Evolutionary conservation across 2,888 invertebrate genomes (phyloP).

Genomic region (Sicus ferrugineus): DNA sequence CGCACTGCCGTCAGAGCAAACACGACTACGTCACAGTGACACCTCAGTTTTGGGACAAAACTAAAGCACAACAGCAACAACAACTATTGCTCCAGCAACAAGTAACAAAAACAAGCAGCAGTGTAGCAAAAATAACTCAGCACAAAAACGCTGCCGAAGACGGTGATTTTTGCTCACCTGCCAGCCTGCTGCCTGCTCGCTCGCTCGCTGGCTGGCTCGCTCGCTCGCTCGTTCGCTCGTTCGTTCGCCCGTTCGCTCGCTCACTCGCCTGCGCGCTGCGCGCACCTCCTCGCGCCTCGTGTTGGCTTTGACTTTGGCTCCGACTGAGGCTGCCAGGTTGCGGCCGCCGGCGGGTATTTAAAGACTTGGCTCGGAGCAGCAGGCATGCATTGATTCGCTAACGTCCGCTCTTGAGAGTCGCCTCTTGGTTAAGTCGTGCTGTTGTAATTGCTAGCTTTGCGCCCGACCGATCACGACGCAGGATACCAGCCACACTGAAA

Average conservation of each 20-base stretch:
- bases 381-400: slow-evolving; percentile 76
- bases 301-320: slow-evolving; percentile 32
- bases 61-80: neutral
- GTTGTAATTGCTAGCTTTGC: slow-evolving; percentile 62
- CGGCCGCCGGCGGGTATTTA: slow-evolving; percentile 67
- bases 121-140: slow-evolving; percentile 34
- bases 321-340: slow-evolving; percentile 39
- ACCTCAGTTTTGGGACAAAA: slow-evolving; percentile 21
- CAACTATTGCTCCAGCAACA: slow-evolving; percentile 16
- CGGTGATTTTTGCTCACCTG: slow-evolving; percentile 23
- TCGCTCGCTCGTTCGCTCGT: too few relatives aligned
- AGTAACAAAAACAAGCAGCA: slow-evolving; percentile 11
- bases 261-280: slow-evolving; percentile 22
- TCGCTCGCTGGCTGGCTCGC: slow-evolving; percentile 29
- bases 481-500: slow-evolving; percentile 41
- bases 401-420: slow-evolving; percentile 72
- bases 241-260: too few relatives aligned
- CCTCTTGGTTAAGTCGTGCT: slow-evolving; percentile 59
- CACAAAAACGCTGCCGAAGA: slow-evolving; percentile 5
- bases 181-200: slow-evolving; percentile 11
- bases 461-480: slow-evolving; percentile 40
- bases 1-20: slow-evolving; percentile 7
- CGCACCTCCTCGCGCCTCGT: slow-evolving; percentile 32
- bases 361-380: slow-evolving; percentile 72
- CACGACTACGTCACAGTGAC: slow-evolving; percentile 18